These are phyloP conservation scores for Petrocephalus microphthalmus DNA, from an alignment of 2,113 vertebrate genomes.

Conservation along the genomic window DNA sequence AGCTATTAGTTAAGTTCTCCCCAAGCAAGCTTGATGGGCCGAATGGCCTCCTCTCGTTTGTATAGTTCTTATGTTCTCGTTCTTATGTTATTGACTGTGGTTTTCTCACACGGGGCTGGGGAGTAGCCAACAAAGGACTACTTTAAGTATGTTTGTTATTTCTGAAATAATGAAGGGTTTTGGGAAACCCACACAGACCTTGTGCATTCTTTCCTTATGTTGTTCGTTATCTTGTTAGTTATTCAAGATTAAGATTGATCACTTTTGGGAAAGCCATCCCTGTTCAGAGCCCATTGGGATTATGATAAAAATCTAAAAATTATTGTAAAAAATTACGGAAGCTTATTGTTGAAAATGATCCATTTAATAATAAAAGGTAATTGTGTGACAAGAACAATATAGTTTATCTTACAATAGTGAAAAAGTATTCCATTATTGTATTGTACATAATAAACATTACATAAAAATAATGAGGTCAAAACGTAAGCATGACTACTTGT, in stretches of 20 bases:
- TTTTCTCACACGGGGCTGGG: too few species aligned
- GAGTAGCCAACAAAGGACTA: background rate
- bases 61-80: too few species aligned
- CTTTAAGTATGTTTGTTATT: background rate
- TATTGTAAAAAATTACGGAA: background rate
- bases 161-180: too few species aligned
- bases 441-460: background rate
- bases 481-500: background rate
- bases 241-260: too few species aligned
- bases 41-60: too few species aligned
- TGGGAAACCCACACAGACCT: too few species aligned
- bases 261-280: background rate
- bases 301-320: background rate
- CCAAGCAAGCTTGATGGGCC: too few species aligned
- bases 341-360: background rate
- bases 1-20: too few species aligned
- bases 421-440: background rate
- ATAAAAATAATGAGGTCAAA: background rate
- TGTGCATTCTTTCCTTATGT: too few species aligned
- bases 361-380: background rate
- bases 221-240: too few species aligned
- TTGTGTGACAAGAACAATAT: background rate
- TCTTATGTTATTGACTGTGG: too few species aligned
- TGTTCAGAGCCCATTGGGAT: background rate
- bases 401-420: background rate